phyloP scores from a whole-genome alignment of 2,797 vertebrate species.

The Otus scops region DNA sequence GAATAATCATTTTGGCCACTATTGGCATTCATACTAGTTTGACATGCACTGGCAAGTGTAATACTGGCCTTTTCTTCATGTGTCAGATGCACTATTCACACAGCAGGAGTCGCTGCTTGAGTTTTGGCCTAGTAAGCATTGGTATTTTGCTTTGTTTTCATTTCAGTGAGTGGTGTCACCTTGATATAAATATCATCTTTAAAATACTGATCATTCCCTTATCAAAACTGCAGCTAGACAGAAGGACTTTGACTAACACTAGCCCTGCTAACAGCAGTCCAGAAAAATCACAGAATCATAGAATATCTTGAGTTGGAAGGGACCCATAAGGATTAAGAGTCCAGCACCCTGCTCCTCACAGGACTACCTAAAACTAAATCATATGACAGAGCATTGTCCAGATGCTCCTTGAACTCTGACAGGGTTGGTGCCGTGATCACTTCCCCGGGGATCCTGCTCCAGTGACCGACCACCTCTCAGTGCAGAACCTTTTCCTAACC shows the following conservation, averaged over 20 bases:
- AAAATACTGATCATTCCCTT: not conserved
- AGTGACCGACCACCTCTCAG: accelerated
- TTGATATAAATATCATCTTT: not conserved
- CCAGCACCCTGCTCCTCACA: not conserved
- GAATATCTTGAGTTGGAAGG: not conserved
- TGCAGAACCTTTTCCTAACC: not conserved
- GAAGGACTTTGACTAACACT: not conserved
- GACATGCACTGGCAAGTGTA: not conserved
- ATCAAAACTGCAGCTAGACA: not conserved
- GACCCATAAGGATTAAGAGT: not conserved
- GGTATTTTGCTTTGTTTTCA: not conserved
- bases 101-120: not conserved
- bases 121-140: not conserved
- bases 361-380: not conserved
- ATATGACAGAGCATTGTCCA: not conserved
- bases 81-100: not conserved
- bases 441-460: not conserved
- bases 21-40: not conserved
- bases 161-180: not conserved
- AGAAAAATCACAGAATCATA: not conserved
- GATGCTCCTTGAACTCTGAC: not conserved
- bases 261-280: not conserved
- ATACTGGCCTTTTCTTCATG: not conserved
- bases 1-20: not conserved
- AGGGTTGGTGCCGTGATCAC: not conserved